Evolutionary conservation across 2,888 invertebrate species (phyloP).

Genomic region (Zygogramma bicolorata): DNA sequence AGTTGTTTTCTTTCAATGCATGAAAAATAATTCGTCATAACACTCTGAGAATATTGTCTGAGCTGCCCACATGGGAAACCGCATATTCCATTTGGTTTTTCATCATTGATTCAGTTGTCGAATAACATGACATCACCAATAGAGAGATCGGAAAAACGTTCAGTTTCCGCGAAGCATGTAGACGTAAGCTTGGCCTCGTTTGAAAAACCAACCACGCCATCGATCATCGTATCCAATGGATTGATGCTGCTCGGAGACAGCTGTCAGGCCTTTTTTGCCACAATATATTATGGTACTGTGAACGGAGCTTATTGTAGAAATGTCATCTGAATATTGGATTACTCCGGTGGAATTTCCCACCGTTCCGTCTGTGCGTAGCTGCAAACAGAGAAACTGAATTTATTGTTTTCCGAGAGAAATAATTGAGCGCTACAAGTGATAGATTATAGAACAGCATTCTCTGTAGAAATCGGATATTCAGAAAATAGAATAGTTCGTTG

Average conservation of each 20-base stretch:
- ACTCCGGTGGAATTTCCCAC: not conserved
- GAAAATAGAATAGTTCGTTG: not conserved
- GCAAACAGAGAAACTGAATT: not conserved
- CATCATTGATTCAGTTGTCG: constrained; percentile 27
- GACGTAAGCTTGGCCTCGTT: not conserved
- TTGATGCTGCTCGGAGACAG: not conserved
- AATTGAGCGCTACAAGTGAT: not conserved
- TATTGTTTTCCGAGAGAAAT: not conserved
- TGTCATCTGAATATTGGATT: constrained; percentile 6
- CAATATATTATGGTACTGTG: constrained; percentile 1
- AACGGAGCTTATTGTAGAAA: constrained; percentile 6
- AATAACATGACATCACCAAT: constrained; percentile 23
- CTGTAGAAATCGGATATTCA: no score
- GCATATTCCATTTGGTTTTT: not conserved
- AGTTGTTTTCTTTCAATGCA: no score
- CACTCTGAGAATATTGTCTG: no score
- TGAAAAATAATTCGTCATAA: no score
- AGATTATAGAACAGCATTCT: no score
- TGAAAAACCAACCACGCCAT: not conserved
- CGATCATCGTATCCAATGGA: constrained; percentile 5
- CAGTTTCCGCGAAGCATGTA: not conserved
- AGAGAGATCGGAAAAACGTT: constrained; percentile 16
- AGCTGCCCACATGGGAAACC: not conserved
- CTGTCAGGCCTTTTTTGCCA: constrained; percentile 8
- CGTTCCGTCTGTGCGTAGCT: not conserved